Evolutionary conservation across 2,113 vertebrate species (phyloP).

Genomic region (Daboia siamensis): DNA sequence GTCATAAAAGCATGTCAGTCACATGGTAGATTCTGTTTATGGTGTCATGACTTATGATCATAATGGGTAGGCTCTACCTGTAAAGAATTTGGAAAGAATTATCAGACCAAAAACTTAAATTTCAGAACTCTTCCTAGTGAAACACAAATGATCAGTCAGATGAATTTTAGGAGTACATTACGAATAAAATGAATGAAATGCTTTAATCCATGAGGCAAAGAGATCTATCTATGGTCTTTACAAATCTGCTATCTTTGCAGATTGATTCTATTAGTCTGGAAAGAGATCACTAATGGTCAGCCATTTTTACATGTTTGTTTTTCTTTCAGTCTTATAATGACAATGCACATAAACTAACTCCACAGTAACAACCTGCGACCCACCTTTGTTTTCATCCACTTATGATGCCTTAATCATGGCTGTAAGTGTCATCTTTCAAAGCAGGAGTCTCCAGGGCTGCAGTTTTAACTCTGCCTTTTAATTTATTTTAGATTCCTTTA

Average conservation of each 20-base stretch:
- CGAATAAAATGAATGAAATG: background rate
- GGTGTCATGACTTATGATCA: background rate
- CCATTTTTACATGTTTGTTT: slow-evolving; percentile 32
- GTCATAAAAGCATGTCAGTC: background rate
- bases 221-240: background rate
- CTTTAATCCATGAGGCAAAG: background rate
- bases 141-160: background rate
- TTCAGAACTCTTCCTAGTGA: background rate
- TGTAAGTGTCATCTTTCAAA: slow-evolving; percentile 53
- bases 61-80: background rate
- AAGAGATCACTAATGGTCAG: background rate
- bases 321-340: slow-evolving; percentile 42
- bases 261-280: background rate
- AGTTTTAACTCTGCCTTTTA: slow-evolving; percentile 63
- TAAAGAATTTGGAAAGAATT: background rate
- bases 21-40: background rate
- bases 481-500: slow-evolving; percentile 55
- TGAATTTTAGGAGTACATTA: background rate
- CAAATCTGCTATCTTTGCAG: background rate
- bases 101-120: background rate
- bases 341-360: slow-evolving; percentile 42
- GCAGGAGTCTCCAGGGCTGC: slow-evolving; percentile 24
- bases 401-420: slow-evolving; percentile 54
- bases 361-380: slow-evolving; percentile 58
- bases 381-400: slow-evolving; percentile 61